Evolutionary conservation across 2,888 invertebrate species (phyloP), one percentile per base, ranked within the genome.

Genomic region (Lasius fuliginosus): DNA sequence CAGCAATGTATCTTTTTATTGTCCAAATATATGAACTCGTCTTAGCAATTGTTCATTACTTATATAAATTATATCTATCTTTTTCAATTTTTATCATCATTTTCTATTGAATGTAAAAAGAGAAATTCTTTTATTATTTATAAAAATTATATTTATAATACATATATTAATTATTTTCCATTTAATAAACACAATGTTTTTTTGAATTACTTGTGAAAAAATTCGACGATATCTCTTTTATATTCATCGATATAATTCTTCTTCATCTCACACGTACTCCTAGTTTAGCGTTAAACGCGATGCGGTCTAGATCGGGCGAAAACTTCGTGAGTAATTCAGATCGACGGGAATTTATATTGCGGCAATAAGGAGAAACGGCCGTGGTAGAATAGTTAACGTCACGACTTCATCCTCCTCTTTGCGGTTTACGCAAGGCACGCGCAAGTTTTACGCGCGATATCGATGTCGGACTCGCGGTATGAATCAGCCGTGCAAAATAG

Each of bases 401-500:
- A 18, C 23, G 23, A 11, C 33, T 60, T 27, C 30, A 15, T 64
- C 58, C 46, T 46, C 18, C 9, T 33, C 69, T 40, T 77, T 46
- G 36, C 46, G 36, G 36, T 81, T 81, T 73, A 81, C 74, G 60
- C 65, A 67, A 65, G 73, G 12, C 68, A 30, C 23, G 42, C 67
- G 85, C 76, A 36, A 36, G 75, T 74, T 53, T 82, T 88, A 82
- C 81, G 68, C 58, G 77, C 71, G 73, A 83, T 83, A 89, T 89
- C 83, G 77, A 75, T 83, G 89, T 68, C 76, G 69, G 62, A 84
- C 82, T 88, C 40, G 81, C 73, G 33, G 81, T 79, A 86, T 91
- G 91, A 92, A 87, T 91, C 91, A 90, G 60, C 76, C 82, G 88
- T 83, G 74, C 64, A 87, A 92, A 91, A 91, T 92, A 91, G 90